Evolutionary conservation across 2,797 vertebrate genomes (phyloP), one percentile per base, ranked within the genome.

Genomic region (Chloroceryle inda): DNA sequence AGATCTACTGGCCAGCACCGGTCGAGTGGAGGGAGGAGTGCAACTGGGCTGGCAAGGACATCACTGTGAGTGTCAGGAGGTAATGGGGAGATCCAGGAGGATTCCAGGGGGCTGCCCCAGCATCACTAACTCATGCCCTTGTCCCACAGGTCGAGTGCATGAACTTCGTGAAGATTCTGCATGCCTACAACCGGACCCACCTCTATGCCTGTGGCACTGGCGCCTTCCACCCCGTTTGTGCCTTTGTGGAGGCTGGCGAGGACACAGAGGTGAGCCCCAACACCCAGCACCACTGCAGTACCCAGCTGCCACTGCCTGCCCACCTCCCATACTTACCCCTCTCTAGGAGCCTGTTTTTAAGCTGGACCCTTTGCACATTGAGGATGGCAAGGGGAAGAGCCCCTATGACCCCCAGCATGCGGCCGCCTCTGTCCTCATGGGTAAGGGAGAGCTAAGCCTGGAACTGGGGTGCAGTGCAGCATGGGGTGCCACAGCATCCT

Each of bases 1-100:
- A 99, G 99, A 99, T 99, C 96, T 99, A 99, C 95, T 99, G 99
- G 99, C 99, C 99, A 0, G 99, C 99, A 2, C 99, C 98, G 0
- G 99, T 99, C 72, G 99, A 99, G 92, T 99, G 99, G 99, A 99
- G 99, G 86, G 99, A 99, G 96, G 99, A 99, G 96, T 99, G 99
- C 94, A 99, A 99, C 98, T 99, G 99, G 99, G 99, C 99, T 0
- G 99, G 99, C 77, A 99, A 99, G 96, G 99, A 99, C 89, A 99
- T 99, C 95, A 99, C 98, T 2, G 99, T 99, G 97, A 99, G 99
- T 99, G 72, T 24, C 7, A 8, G 62, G 61, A 29, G 5, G 0
- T 33, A 37, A 16, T 47, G 5, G 15, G 20, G 13, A 40, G 35
- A 17, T 31, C 26, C 4, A 21, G 12, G 7, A 52, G 26, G 37